Base-by-base conservation (phyloP, 2,797 vertebrate species). In the Sebastes nivosus region DNA sequence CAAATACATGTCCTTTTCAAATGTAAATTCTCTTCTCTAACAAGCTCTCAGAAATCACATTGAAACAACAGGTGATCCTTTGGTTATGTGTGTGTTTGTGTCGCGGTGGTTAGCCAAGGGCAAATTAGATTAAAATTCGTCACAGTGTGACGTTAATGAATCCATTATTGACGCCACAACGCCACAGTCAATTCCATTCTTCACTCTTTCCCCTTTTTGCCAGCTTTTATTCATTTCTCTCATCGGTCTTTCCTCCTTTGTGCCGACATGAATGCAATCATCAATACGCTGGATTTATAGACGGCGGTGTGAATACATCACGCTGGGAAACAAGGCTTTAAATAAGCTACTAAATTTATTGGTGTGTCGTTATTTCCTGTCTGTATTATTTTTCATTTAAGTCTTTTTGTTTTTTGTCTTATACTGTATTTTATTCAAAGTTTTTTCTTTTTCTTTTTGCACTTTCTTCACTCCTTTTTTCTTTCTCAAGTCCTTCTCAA, bases 101-200 rank as follows among this genome's bases (percentile, higher is more conserved):
- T 55, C 8, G 24, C 13, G 6, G 34, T 18, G 59, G 63, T 66
- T 67, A 30, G 59, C 73, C 58, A 25, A 22, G 3, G 72, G 72
- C 72, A 70, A 82, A 85, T 82, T 73, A 89, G 75, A 80, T 81
- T 72, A 66, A 71, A 85, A 57, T 61, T 80, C 30, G 1, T 59
- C 78, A 71, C 74, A 82, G 79, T 54, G 81, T 83, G 83, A 87
- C 65, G 57, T 75, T 86, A 86, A 89, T 83, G 55, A 86, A 74
- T 73, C 66, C 72, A 82, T 88, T 88, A 77, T 75, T 58, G 74
- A 73, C 0, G 55, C 66, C 20, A 22, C 61, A 58, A 67, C 60
- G 55, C 68, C 67, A 64, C 77, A 66, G 72, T 84, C 34, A 13
- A 69, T 75, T 81, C 76, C 36, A 57, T 74, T 76, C 64, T 79